These are phyloP conservation scores for Galaxea fascicularis DNA, from an alignment of 92 coral and sea anemone genomes.

Conservation along the genomic window DNA sequence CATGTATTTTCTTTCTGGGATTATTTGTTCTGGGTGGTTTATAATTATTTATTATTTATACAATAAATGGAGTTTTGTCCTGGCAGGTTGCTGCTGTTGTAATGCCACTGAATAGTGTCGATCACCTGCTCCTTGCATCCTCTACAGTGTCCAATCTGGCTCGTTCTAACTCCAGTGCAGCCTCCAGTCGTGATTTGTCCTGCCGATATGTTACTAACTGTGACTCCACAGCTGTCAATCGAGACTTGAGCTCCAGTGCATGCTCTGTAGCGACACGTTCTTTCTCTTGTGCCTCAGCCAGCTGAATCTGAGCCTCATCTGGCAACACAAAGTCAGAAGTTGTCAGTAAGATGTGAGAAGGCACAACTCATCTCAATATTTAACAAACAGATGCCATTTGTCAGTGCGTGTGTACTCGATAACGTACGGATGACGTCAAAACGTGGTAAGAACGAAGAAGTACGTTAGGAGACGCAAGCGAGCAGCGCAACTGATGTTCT, in stretches of 20 bases:
- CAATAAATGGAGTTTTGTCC: too few species aligned
- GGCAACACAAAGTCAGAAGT: background rate
- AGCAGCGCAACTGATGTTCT: too few species aligned
- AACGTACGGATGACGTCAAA: too few species aligned
- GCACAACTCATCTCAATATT: background rate
- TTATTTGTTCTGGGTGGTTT: too few species aligned
- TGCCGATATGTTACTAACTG: slow-evolving; percentile 90
- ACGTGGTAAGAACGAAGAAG: too few species aligned
- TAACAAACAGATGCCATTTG: too few species aligned
- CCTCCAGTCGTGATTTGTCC: slow-evolving; percentile 94
- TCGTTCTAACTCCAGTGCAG: slow-evolving; percentile 89
- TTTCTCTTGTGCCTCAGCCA: slow-evolving; percentile 90
- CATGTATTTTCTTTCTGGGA: too few species aligned
- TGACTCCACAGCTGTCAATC: slow-evolving; percentile 90
- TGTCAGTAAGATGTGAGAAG: background rate
- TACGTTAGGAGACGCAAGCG: too few species aligned
- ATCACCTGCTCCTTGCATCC: slow-evolving; percentile 85
- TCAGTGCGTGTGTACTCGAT: too few species aligned
- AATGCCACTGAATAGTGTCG: background rate
- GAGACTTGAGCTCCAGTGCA: slow-evolving; percentile 76
- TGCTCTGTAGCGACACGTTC: slow-evolving; percentile 89
- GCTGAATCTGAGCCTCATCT: slow-evolving; percentile 89
- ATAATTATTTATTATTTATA: too few species aligned
- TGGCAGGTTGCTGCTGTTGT: background rate
- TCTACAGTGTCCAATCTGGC: slow-evolving; percentile 81